Evolutionary conservation across 1,140 invertebrate genomes (phyloP).

Genomic region (Platyscapa corneri): DNA sequence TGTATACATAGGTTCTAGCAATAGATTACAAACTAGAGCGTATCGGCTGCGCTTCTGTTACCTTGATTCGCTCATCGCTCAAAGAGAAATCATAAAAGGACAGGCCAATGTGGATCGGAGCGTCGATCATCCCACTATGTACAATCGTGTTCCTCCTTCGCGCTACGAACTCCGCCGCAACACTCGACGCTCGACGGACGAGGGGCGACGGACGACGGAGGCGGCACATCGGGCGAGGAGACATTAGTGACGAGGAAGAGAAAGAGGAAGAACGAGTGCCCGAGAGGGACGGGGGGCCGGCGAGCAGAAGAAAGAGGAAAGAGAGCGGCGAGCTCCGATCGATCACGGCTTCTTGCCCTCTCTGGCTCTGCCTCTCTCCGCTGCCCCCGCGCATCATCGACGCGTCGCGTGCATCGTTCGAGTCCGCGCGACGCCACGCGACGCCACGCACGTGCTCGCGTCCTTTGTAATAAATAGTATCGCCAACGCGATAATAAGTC

Average conservation of each 20-base stretch:
- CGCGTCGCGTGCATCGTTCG: background rate
- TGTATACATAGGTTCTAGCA: slow-evolving; percentile 32
- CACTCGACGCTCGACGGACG: no score
- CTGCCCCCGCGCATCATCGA: background rate
- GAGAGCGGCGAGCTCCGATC: slow-evolving; percentile 16
- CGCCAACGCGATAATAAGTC: slow-evolving; percentile 73
- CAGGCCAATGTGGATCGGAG: background rate
- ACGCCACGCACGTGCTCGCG: no score
- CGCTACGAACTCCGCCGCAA: background rate
- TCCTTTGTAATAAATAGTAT: slow-evolving; percentile 67
- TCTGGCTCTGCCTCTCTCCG: background rate
- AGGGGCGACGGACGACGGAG: background rate
- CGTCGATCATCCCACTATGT: slow-evolving; percentile 35
- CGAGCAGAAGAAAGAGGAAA: background rate
- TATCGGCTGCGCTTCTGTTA: background rate
- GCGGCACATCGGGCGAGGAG: background rate
- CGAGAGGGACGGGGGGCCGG: background rate
- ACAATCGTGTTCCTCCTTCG: background rate
- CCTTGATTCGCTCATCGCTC: no score
- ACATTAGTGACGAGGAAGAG: background rate
- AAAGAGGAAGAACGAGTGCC: background rate
- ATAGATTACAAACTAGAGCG: slow-evolving; percentile 32
- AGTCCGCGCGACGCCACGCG: no score
- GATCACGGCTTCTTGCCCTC: slow-evolving; percentile 1
- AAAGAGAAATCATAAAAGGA: background rate